Base-by-base conservation (phyloP, 2,888 invertebrate species). In the Drosophila acutilabella region DNA sequence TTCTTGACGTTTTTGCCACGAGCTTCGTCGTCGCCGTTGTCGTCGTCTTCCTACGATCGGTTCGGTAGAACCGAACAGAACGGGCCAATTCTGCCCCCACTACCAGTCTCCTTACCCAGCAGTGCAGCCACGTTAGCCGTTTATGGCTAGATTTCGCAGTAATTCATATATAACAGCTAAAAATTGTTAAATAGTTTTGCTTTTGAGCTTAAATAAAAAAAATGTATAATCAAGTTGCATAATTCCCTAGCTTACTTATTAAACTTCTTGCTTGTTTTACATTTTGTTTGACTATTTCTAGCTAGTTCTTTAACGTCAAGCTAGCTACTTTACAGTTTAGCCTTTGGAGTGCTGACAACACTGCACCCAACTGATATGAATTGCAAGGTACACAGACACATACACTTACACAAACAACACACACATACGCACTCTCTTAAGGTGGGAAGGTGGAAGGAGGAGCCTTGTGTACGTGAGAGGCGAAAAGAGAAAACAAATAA, bases 401-500 rank as follows among this genome's bases (percentile, higher is more conserved):
- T 38, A 20, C 58, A 60, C 16, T n/a, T n/a, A 53, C 18, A 36
- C 30, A 11, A 10, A 26, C 18, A 44, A 14, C 23, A 40, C 8
- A 20, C 26, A 42, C 26, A 48, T 14, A 51, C 51, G 54, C 67
- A 42, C 66, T 51, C 26, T 41, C 13, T 8, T 4, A 20, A 20
- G 20, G 20, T 53, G n/a, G 53, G 38, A 69, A 64, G 68, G 67
- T 81, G 72, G 41, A 47, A 64, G 72, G 64, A 71, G 70, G 56
- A 77, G 83, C 48, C 41, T 45, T 38, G 33, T 64, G 50, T 48
- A 30, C 30, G 45, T 16, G 57, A 26, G 47, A 53, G 56, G 57
- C 59, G 50, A 65, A 66, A 71, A 68, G 65, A 61, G 70, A 64
- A 79, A 81, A 56, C 68, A 88, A 84, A 89, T 84, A 84, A 87